Percentiles rank a stretch among this genome's conserved stretches.
phyloP scores from a whole-genome alignment of 92 coral and sea anemone species.

The Siderastrea siderea region DNA sequence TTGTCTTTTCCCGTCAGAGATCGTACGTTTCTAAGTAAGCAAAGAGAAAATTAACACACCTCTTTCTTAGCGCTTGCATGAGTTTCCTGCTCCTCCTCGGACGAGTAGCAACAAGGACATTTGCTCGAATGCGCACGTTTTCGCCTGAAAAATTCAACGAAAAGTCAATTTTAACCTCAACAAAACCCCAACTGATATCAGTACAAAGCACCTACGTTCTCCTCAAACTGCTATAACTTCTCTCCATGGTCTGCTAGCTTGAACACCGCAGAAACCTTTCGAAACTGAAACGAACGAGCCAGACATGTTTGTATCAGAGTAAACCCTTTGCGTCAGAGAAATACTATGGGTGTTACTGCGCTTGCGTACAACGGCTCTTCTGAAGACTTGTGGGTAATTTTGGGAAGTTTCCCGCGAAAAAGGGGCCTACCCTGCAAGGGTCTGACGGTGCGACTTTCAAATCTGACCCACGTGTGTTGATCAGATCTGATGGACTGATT shows the following conservation, averaged over 20 bases:
- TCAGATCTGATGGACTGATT: background rate
- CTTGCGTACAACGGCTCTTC: conserved; percentile 43
- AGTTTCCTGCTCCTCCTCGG: conserved; percentile 88
- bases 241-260: conserved; percentile 77
- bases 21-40: background rate
- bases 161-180: conserved; percentile 12
- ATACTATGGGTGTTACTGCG: conserved; percentile 80
- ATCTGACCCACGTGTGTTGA: background rate
- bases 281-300: conserved; percentile 84
- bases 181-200: conserved; percentile 12
- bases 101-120: conserved; percentile 95
- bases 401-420: conserved; percentile 87
- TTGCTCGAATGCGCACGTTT: conserved; percentile 96
- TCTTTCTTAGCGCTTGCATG: conserved; percentile 80
- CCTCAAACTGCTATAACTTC: conserved; percentile 82
- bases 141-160: conserved; percentile 78
- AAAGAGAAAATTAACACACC: conserved; percentile 52
- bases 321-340: conserved; percentile 99
- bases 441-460: background rate
- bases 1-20: background rate
- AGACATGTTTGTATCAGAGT: conserved; percentile 98
- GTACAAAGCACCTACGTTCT: conserved; percentile 72
- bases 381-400: conserved; percentile 82
- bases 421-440: conserved; percentile 58
- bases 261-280: conserved; percentile 44